Conservation (phyloP, 2,888 invertebrate species). For the Perizoma flavofasciatum region DNA sequence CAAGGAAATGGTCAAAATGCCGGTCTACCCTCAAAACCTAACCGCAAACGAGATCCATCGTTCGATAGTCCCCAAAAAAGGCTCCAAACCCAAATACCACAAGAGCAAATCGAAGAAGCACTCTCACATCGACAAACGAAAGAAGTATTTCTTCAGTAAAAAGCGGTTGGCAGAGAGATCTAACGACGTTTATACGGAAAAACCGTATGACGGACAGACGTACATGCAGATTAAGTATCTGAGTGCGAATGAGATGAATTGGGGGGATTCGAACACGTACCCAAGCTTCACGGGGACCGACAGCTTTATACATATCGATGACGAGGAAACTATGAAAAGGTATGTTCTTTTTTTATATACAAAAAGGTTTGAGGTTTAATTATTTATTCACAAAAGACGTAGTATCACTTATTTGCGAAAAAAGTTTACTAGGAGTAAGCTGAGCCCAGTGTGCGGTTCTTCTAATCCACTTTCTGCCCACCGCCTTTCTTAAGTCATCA, state of each 20-base stretch:
- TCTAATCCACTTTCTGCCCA: too few relatives aligned
- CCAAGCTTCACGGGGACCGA: slow-evolving; percentile 93
- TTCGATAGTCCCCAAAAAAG: slow-evolving; percentile 72
- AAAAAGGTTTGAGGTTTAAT: too few relatives aligned
- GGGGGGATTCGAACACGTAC: slow-evolving; percentile 73
- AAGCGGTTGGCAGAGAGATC: slow-evolving; percentile 59
- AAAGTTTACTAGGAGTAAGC: too few relatives aligned
- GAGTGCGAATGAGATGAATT: slow-evolving; percentile 69
- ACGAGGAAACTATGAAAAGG: slow-evolving; percentile 94
- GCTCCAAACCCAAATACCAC: slow-evolving; percentile 64
- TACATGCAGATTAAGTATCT: slow-evolving; percentile 80
- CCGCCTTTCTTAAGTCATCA: too few relatives aligned
- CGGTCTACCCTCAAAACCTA: slow-evolving; percentile 58
- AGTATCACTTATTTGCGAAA: too few relatives aligned
- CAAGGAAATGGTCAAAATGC: slow-evolving; percentile 59
- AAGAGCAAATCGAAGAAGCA: slow-evolving; percentile 65
- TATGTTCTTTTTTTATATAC: slow-evolving; percentile 48
- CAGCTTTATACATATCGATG: slow-evolving; percentile 94
- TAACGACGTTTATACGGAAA: slow-evolving; percentile 61
- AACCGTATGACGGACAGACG: slow-evolving; percentile 70
- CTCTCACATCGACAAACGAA: slow-evolving; percentile 58
- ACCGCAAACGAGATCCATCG: slow-evolving; percentile 64
- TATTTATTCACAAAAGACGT: too few relatives aligned
- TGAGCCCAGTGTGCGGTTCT: too few relatives aligned
- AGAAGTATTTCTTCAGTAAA: slow-evolving; percentile 61